phyloP scores from a whole-genome alignment of 2,113 vertebrate species.

The Ifrita kowaldi region DNA sequence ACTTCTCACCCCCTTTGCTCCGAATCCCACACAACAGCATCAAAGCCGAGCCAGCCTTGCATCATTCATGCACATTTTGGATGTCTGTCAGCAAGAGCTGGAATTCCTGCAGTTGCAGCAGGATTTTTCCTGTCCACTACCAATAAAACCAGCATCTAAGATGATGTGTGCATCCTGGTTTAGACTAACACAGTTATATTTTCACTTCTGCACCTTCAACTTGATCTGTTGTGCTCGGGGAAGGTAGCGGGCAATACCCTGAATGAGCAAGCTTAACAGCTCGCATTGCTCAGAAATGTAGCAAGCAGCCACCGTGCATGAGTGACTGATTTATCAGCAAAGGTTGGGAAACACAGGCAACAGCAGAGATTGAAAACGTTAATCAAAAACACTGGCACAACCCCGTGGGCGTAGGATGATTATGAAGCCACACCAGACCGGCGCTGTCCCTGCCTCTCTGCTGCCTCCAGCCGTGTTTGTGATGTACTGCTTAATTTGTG shows the following conservation, averaged over 20 bases:
- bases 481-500: not conserved
- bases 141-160: not conserved
- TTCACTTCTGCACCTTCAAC: not conserved
- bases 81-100: not conserved
- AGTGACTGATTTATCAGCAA: not conserved
- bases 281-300: not conserved
- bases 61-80: not conserved
- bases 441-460: not conserved
- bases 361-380: not conserved
- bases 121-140: not conserved
- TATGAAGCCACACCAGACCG: not conserved
- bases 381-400: not conserved
- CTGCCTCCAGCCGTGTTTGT: not conserved
- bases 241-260: not conserved
- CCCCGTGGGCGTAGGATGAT: accelerated
- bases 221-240: not conserved
- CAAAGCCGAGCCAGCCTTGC: not conserved
- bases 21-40: not conserved
- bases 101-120: not conserved
- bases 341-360: not conserved
- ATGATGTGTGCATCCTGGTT: not conserved
- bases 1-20: not conserved
- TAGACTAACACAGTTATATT: not conserved
- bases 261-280: not conserved
- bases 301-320: not conserved